Conservation (phyloP, 1,140 invertebrate genomes). For the Nasonia longicornis region DNA sequence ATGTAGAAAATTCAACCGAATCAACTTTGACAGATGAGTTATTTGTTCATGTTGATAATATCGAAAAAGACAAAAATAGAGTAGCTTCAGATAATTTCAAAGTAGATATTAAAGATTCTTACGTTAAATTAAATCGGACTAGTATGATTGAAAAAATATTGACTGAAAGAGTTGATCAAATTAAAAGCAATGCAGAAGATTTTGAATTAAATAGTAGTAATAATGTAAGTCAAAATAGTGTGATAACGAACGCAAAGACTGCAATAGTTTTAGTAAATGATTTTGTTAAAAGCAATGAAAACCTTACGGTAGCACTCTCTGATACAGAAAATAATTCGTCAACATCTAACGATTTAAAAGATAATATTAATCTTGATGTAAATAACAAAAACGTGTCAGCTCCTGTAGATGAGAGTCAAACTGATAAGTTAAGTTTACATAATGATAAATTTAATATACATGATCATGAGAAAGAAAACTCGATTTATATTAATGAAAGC, state of each 20-base stretch:
- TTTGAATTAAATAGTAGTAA: constrained; percentile 19
- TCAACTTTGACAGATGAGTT: constrained; percentile 4
- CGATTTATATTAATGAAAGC: neutral
- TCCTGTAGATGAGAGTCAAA: neutral
- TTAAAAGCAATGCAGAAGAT: constrained; percentile 6
- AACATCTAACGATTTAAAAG: neutral
- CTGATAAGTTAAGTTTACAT: neutral
- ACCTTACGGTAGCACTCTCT: neutral
- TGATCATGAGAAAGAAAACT: neutral
- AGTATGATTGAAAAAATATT: constrained; percentile 18
- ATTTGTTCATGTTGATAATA: neutral
- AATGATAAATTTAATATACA: neutral
- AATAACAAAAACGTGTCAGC: neutral
- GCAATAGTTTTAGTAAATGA: constrained; percentile 37
- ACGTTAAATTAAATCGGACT: constrained; percentile 41
- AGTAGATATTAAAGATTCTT: constrained; percentile 38
- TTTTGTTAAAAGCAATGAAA: constrained; percentile 20
- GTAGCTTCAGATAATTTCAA: neutral
- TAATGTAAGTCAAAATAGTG: constrained; percentile 10
- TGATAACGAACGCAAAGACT: constrained; percentile 17
- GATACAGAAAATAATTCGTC: neutral
- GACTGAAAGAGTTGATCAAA: constrained; percentile 22
- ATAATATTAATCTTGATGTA: neutral
- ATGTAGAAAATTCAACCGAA: constrained; percentile 26
- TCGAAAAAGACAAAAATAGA: neutral